These are phyloP conservation scores for Acanthopagrus latus DNA, from an alignment of 2,797 vertebrate genomes.

Conservation along the genomic window DNA sequence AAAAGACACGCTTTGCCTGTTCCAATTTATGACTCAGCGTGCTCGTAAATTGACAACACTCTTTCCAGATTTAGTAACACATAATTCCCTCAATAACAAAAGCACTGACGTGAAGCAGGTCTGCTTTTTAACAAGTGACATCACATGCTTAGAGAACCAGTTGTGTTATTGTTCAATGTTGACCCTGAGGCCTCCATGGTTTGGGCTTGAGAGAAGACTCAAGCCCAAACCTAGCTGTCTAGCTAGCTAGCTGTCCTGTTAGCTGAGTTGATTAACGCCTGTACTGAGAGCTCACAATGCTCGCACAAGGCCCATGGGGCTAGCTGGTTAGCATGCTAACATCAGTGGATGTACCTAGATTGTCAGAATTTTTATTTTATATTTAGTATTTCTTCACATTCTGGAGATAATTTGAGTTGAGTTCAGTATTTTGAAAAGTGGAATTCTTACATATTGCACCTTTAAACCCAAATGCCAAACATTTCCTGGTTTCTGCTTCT, in stretches of 20 bases:
- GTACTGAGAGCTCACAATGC: no score
- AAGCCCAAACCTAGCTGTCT: no score
- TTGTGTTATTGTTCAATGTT: background rate
- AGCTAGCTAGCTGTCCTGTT: no score
- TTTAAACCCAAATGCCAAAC: background rate
- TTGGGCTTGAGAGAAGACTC: no score
- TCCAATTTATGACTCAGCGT: conserved; percentile 42
- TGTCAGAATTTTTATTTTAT: no score
- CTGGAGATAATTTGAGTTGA: no score
- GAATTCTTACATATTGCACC: background rate
- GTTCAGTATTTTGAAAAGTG: no score
- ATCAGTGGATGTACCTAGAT: no score
- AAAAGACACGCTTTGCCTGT: conserved; percentile 18
- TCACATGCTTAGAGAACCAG: background rate
- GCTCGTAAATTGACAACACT: conserved; percentile 4
- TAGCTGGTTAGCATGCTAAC: no score
- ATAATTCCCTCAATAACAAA: conserved; percentile 5
- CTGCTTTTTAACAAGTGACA: background rate
- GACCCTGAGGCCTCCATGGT: background rate
- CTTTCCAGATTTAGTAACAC: conserved; percentile 28
- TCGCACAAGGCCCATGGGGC: no score
- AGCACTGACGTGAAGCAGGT: background rate
- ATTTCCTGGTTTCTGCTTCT: background rate
- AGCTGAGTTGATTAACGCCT: no score
- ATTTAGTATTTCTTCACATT: no score